These are phyloP conservation scores for Zaprionus lineosus DNA, from an alignment of 2,888 invertebrate species.

Conservation along the genomic window DNA sequence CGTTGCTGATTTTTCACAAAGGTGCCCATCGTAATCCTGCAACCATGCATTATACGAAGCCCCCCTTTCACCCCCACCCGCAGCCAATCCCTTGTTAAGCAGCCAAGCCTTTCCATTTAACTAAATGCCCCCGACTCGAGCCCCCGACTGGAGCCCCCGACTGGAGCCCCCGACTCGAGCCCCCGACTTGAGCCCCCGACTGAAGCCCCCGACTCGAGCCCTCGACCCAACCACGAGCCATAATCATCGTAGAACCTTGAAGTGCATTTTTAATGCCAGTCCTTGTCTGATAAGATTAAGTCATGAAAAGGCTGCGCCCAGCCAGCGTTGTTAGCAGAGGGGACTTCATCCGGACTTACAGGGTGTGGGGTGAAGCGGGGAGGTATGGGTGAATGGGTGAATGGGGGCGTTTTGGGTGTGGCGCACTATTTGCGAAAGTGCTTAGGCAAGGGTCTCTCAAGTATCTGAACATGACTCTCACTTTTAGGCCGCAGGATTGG, in stretches of 20 bases:
- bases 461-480: conserved; percentile 76
- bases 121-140: conserved; percentile 64
- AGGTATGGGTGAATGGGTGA: too few relatives aligned
- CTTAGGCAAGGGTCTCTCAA: conserved; percentile 67
- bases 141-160: too few relatives aligned
- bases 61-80: too few relatives aligned
- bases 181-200: too few relatives aligned
- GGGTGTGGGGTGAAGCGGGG: neutral
- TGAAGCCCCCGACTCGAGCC: too few relatives aligned
- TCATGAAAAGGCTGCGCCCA: conserved; percentile 68
- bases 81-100: too few relatives aligned
- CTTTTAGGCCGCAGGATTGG: conserved; percentile 53
- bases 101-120: too few relatives aligned
- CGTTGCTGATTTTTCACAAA: conserved; percentile 74
- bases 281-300: conserved; percentile 76
- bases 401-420: neutral
- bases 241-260: conserved; percentile 72
- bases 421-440: conserved; percentile 61
- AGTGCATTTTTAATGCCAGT: conserved; percentile 78
- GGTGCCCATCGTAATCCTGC: conserved; percentile 64
- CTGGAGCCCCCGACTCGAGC: too few relatives aligned
- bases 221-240: conserved; percentile 30
- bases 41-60: conserved; percentile 75
- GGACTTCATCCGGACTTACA: neutral
- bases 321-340: conserved; percentile 65